phyloP scores from a whole-genome alignment of 2,113 vertebrate genomes.

The Cavia porcellus region DNA sequence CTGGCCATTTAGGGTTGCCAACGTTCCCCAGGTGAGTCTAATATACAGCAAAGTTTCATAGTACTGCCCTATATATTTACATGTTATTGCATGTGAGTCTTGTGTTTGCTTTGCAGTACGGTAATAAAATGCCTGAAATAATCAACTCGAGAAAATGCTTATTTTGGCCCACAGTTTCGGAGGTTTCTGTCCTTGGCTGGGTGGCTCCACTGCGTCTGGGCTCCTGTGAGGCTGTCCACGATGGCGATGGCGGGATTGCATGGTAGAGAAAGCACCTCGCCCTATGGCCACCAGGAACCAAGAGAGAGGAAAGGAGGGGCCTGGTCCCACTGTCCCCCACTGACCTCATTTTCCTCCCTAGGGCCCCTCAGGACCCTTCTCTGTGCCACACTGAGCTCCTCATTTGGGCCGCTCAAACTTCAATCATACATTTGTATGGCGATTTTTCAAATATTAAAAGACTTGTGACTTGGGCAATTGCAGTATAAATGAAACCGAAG shows the following conservation, averaged over 20 bases:
- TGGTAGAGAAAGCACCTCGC: not conserved
- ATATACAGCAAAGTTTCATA: not conserved
- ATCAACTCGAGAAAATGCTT: not conserved
- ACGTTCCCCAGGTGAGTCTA: not conserved
- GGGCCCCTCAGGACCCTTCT: not conserved
- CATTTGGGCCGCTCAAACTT: constrained; percentile 3
- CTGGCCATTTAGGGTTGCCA: not conserved
- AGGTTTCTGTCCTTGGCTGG: not conserved
- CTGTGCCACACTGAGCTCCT: not conserved
- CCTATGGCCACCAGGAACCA: not conserved
- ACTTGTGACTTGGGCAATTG: not conserved
- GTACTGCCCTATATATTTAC: not conserved
- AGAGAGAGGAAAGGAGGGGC: too few species aligned
- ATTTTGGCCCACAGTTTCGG: not conserved
- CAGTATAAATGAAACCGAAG: not conserved
- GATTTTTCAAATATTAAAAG: constrained; percentile 14
- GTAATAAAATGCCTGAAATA: not conserved
- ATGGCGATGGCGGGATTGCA: not conserved
- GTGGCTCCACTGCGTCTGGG: not conserved
- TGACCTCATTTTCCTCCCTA: not conserved
- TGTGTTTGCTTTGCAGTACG: not conserved
- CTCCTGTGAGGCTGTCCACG: not conserved
- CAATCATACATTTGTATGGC: not conserved
- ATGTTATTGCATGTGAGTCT: not conserved
- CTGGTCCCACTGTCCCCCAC: not conserved